Percentiles rank a stretch among this genome's conserved stretches.
Conservation (phyloP, 92 coral and sea anemone species). For the Epizoanthus illoricatus region DNA sequence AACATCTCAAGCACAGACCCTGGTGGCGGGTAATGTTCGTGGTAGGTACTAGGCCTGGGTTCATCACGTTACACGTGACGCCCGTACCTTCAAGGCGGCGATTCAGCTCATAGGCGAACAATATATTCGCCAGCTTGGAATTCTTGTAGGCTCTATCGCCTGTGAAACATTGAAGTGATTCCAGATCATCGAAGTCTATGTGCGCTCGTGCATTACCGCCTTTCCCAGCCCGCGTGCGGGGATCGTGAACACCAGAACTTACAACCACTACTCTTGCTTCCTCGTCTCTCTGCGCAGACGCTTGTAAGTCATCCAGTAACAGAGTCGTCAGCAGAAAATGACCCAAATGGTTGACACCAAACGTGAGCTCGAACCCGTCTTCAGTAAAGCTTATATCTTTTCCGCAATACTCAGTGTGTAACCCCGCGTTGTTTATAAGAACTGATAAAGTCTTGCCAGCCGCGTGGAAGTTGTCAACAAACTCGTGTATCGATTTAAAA, state of each 20-base stretch:
- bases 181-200: constrained; percentile 48
- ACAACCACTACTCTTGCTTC: constrained; percentile 58
- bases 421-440: constrained; percentile 46
- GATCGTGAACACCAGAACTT: constrained; percentile 40
- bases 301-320: constrained; percentile 45
- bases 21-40: constrained; percentile 47
- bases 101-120: constrained; percentile 55
- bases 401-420: constrained; percentile 18
- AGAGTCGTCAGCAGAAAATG: constrained; percentile 52
- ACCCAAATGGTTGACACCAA: constrained; percentile 52
- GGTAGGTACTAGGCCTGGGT: constrained; percentile 48
- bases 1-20: constrained; percentile 21
- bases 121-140: constrained; percentile 52
- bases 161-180: constrained; percentile 38
- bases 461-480: constrained; percentile 41
- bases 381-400: constrained; percentile 44
- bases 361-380: constrained; percentile 52
- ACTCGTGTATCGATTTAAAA: constrained; percentile 48
- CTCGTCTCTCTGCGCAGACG: constrained; percentile 45
- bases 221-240: constrained; percentile 21
- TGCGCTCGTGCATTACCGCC: constrained; percentile 27
- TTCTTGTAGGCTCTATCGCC: constrained; percentile 56
- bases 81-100: constrained; percentile 52
- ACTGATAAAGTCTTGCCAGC: constrained; percentile 52
- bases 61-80: constrained; percentile 56